These are phyloP conservation scores for Mylabris phalerata DNA, from an alignment of 1,140 invertebrate genomes.

Conservation along the genomic window DNA sequence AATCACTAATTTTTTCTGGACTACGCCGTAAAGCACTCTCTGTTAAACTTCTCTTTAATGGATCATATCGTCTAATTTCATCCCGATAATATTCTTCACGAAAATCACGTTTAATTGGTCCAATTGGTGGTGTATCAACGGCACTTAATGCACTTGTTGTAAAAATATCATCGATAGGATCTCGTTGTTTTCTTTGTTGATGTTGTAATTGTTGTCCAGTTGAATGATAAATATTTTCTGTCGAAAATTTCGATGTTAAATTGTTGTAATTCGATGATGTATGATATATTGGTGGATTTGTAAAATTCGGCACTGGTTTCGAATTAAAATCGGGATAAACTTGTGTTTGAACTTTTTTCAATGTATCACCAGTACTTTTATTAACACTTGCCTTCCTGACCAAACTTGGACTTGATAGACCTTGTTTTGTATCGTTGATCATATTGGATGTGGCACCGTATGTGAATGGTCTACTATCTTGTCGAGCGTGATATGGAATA, in stretches of 20 bases:
- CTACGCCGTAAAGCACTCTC: slow-evolving; percentile 34
- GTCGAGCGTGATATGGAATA: slow-evolving; percentile 76
- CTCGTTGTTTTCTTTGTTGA: slow-evolving; percentile 5
- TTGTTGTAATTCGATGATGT: slow-evolving; percentile 28
- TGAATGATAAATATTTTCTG: too few species aligned
- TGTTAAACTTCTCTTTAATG: slow-evolving; percentile 37
- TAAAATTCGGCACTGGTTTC: slow-evolving; percentile 29
- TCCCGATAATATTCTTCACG: slow-evolving; percentile 34
- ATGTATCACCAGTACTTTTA: slow-evolving; percentile 33
- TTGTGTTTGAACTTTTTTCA: slow-evolving; percentile 39
- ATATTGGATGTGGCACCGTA: slow-evolving; percentile 59
- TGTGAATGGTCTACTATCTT: slow-evolving; percentile 73
- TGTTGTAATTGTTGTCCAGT: too few species aligned
- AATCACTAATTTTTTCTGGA: slow-evolving; percentile 28
- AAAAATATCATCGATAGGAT: slow-evolving; percentile 40
- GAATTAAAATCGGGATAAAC: slow-evolving; percentile 31
- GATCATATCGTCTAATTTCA: slow-evolving; percentile 35
- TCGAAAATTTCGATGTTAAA: slow-evolving; percentile 19
- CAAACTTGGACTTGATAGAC: slow-evolving; percentile 66
- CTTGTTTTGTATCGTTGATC: slow-evolving; percentile 47
- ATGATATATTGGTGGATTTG: slow-evolving; percentile 17
- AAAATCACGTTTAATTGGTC: slow-evolving; percentile 29
- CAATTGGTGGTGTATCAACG: slow-evolving; percentile 3
- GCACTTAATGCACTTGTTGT: slow-evolving; percentile 35
- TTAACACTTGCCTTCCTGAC: slow-evolving; percentile 58